Base-by-base conservation (phyloP, 2,888 invertebrate genomes). In the Volucella bombylans region DNA sequence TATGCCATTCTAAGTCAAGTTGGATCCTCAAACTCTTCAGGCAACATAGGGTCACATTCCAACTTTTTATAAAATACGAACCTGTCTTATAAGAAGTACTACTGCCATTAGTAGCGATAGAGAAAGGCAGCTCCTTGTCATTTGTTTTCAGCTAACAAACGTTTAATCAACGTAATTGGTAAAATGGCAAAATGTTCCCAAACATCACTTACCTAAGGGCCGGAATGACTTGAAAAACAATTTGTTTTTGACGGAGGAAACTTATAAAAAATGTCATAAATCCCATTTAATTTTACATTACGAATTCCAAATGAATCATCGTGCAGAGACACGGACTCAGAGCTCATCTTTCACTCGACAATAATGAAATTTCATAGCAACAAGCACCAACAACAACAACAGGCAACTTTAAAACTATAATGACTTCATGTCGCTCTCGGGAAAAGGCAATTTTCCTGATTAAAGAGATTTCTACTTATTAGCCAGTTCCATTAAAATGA, bases 401-500 rank as follows among this genome's bases (percentile, higher is more conserved):
- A 49, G 11, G 57, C 49, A 41, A 23, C 59, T n/a, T 41, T 11
- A 18, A 31, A 11, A 11, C 50, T 23, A 45, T 55, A 64, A 31
- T 47, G 49, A 41, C 38, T 14, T 62, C 31, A 31, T 31, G 15
- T 59, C 18, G 41, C 15, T 15, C 31, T 39, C 38, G 43, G 10
- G 4, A 9, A 23, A 68, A 67, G 54, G 45, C 57, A 64, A 76
- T 76, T 71, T 59, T 23, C 39, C 23, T 78, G 67, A 82, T 82
- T 78, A 82, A 72, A 82, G 49, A 12, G 47, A 72, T 67, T 78
- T 55, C 38, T 39, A 57, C 50, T 57, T 68, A 82, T 78, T 72
- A 47, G 6, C 67, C 55, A 41, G 55, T 62, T 72, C 39, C 23
- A 50, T 62, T 15, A 52, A 69, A 45, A 59, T 18, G 54, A n/a